phyloP scores from a whole-genome alignment of 2,113 vertebrate species.

The Grallaria varia region DNA sequence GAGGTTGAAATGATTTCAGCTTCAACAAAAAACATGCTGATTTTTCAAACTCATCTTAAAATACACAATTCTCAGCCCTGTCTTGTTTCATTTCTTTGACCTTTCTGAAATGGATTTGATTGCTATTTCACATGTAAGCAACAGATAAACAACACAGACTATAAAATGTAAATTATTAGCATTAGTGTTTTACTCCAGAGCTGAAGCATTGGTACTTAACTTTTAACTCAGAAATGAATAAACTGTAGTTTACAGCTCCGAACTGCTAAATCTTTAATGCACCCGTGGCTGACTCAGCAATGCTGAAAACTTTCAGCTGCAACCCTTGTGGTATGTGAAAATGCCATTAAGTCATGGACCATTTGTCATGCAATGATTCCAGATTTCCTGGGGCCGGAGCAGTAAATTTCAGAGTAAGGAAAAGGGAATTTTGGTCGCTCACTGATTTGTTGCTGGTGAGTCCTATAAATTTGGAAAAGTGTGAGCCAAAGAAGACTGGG shows the following conservation, averaged over 20 bases:
- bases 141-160: neutral
- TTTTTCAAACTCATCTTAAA: neutral
- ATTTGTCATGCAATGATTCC: neutral
- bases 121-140: neutral
- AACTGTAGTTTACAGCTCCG: neutral
- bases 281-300: neutral
- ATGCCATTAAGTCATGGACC: neutral
- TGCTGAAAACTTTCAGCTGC: neutral
- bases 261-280: slow-evolving; percentile 3
- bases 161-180: neutral
- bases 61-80: neutral
- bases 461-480: neutral
- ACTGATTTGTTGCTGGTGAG: neutral
- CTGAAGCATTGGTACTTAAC: neutral
- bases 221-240: neutral
- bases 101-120: neutral
- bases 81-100: neutral
- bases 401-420: neutral
- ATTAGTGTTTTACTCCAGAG: neutral
- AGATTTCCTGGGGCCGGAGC: slow-evolving; percentile 8
- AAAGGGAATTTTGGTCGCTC: neutral
- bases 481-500: neutral
- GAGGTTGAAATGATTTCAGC: neutral
- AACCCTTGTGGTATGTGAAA: neutral
- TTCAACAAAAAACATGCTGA: neutral